Evolutionary conservation across 2,888 invertebrate species (phyloP), one percentile per base, ranked within the genome.

Genomic region (Torymus auratus): DNA sequence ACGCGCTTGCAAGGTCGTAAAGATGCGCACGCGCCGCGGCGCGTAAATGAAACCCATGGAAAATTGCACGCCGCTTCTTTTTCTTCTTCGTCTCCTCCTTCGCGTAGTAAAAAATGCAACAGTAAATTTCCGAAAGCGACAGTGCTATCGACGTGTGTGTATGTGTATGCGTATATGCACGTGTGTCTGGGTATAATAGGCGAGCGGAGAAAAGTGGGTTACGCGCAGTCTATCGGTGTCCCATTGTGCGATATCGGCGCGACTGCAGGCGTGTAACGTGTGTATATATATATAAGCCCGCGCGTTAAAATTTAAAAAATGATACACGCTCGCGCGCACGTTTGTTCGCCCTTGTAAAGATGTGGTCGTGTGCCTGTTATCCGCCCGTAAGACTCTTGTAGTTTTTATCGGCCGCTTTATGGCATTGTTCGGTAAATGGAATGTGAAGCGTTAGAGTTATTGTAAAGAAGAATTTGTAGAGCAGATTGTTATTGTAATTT

Each of bases 101-200:
- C 17, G 50, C 4, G 10, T 4, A n/a, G 20, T 10, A 23, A 13
- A 53, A 10, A 17, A 61, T 4, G 12, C 70, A 65, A 58, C 70
- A 15, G 79, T 80, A 74, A 75, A 75, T 75, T 80, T 71, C 50
- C 75, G 76, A 76, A 80, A 80, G 76, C 72, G 80, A 80, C 72
- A 80, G 80, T 80, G 55, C 65, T 69, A 56, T 65, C 56, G 65
- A 10, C 15, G 65, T 60, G 17, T 17, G 15, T 15, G 58, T n/a
- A 17, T 17, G 17, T n/a, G 58, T 15, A 17, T 28, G 28, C 7
- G 28, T 28, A 2, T 28, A 2, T 7, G 7, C 3, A 2, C 50
- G 12, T 7, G 20, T 52, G 50, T 60, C 15, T 20, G 28, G 28
- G n/a, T 53, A 28, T 28, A 28, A 28, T 28, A 28, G 28, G 28